Conservation (phyloP, 2,113 vertebrate genomes). For the Xyrauchen texanus region DNA sequence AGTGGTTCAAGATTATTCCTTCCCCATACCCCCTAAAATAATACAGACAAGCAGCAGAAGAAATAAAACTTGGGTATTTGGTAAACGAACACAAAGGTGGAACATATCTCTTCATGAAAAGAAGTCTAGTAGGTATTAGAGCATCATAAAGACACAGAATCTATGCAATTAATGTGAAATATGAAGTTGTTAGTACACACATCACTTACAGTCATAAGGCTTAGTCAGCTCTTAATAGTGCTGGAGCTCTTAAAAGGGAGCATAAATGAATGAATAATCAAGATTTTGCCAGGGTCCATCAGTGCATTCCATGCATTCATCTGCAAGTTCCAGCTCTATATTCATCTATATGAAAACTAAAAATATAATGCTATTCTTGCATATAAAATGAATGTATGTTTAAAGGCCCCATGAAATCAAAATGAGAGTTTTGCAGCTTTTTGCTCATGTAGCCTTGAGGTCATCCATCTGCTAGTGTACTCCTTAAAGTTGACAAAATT, state of each 20-base stretch:
- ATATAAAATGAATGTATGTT: no score
- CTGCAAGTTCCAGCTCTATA: no score
- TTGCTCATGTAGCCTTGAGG: no score
- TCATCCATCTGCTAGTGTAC: no score
- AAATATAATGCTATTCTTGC: no score
- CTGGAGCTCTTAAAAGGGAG: background rate
- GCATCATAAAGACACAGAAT: background rate
- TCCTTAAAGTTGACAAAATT: no score
- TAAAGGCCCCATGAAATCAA: no score
- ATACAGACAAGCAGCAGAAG: constrained; percentile 51
- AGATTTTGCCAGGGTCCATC: background rate
- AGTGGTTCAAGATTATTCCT: constrained; percentile 47
- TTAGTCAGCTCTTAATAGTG: constrained; percentile 10
- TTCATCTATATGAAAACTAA: no score
- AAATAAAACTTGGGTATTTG: constrained; percentile 44
- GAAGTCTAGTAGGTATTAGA: background rate
- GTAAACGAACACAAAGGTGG: constrained; percentile 25
- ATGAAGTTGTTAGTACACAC: background rate
- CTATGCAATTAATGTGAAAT: background rate
- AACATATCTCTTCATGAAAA: constrained; percentile 24
- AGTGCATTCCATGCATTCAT: background rate
- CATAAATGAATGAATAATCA: background rate
- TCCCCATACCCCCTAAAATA: constrained; percentile 29
- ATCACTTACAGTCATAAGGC: constrained; percentile 25
- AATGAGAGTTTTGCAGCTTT: no score